Evolutionary conservation across 2,113 vertebrate species (phyloP).

Genomic region (Urocolius indicus): DNA sequence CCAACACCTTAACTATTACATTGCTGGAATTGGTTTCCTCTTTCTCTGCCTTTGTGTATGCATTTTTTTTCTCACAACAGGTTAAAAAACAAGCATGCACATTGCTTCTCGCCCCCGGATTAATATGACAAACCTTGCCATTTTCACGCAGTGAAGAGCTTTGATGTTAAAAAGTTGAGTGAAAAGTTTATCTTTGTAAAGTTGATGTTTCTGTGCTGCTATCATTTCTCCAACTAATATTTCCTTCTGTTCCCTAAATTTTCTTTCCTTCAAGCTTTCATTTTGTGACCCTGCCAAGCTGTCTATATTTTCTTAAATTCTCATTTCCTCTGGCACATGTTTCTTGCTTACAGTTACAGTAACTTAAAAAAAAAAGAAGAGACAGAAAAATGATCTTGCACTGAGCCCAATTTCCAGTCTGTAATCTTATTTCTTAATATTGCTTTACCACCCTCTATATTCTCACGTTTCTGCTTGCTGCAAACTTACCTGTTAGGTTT

Average conservation of each 20-base stretch:
- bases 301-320: conserved; percentile 73
- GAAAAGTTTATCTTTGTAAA: not conserved
- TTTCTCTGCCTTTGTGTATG: not conserved
- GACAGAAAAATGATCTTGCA: not conserved
- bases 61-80: not conserved
- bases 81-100: not conserved
- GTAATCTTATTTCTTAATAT: conserved; percentile 64
- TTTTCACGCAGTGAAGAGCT: not conserved
- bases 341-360: conserved; percentile 59
- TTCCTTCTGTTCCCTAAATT: conserved; percentile 60
- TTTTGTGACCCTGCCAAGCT: conserved; percentile 56
- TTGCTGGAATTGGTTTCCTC: conserved; percentile 39
- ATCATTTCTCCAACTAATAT: conserved; percentile 49
- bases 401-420: conserved; percentile 65
- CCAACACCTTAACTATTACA: conserved; percentile 63
- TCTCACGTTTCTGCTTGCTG: conserved; percentile 54
- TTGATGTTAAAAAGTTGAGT: conserved; percentile 4
- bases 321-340: conserved; percentile 68
- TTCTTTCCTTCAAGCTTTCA: conserved; percentile 64
- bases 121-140: not conserved
- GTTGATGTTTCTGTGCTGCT: not conserved
- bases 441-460: conserved; percentile 51
- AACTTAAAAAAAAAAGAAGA: not conserved
- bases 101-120: not conserved
- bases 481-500: conserved; percentile 55